phyloP scores from a whole-genome alignment of 2,113 vertebrate species.

The Boulengeromyrus knoepffleri region DNA sequence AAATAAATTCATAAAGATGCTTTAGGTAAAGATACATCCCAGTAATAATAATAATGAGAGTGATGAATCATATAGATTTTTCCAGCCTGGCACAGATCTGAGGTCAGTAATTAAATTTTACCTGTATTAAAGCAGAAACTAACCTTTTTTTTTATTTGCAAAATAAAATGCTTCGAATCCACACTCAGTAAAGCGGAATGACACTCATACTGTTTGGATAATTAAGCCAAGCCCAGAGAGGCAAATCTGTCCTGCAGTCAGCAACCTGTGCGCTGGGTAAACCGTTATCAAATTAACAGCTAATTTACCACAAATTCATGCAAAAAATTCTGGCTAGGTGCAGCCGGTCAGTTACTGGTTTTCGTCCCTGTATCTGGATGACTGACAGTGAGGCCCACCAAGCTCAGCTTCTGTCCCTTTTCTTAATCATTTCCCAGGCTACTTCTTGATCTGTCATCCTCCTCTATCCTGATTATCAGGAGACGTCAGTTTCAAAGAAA shows the following conservation, averaged over 20 bases:
- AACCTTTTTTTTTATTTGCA: not conserved
- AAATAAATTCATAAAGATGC: not conserved
- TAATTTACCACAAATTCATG: not conserved
- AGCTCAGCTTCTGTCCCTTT: not conserved
- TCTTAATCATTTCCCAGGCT: slow-evolving; percentile 54
- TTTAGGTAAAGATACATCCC: not conserved
- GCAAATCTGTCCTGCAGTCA: not conserved
- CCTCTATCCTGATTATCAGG: slow-evolving; percentile 98
- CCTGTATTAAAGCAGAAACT: not conserved
- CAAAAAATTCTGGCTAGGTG: not conserved
- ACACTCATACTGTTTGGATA: not conserved
- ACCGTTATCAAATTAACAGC: not conserved
- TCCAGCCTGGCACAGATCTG: not conserved
- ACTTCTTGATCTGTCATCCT: slow-evolving; percentile 87
- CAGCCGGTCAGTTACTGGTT: not conserved
- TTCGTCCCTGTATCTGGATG: not conserved
- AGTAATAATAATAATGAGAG: not conserved
- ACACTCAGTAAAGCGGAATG: not conserved
- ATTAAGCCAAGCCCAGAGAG: not conserved
- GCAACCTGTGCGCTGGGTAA: not conserved
- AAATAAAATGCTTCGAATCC: not conserved
- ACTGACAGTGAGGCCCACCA: not conserved
- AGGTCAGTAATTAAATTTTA: not conserved
- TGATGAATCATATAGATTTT: not conserved
- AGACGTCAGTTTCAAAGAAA: slow-evolving; percentile 99